Conservation (phyloP, 2,113 vertebrate species). For the Thunnus thynnus region DNA sequence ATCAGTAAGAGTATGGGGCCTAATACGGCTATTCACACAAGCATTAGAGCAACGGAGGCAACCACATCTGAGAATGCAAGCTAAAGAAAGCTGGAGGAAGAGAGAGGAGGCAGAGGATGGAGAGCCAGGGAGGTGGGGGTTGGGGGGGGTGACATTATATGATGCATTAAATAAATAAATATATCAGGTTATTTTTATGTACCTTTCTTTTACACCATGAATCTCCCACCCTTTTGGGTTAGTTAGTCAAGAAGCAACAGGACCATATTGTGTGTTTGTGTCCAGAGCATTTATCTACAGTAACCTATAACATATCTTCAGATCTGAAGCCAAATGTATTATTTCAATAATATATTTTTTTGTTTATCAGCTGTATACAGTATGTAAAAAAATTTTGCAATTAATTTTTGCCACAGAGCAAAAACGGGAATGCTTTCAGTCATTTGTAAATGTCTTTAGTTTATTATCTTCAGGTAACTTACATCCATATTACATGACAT, state of each 20-base stretch:
- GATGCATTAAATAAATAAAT: constrained; percentile 34
- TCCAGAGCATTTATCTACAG: neutral
- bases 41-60: constrained; percentile 65
- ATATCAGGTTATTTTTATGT: constrained; percentile 33
- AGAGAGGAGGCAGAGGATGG: constrained; percentile 29
- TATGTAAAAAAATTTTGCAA: neutral
- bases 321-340: neutral
- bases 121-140: neutral
- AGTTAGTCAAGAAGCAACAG: neutral
- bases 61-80: constrained; percentile 35
- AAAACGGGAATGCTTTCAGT: neutral
- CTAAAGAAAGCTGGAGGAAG: constrained; percentile 21
- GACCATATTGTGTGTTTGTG: neutral
- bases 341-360: neutral
- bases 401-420: neutral
- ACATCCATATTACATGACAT: constrained; percentile 2
- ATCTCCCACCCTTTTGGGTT: neutral
- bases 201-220: neutral
- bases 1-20: constrained; percentile 72
- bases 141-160: neutral
- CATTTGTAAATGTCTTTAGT: constrained; percentile 29
- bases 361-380: neutral
- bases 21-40: constrained; percentile 74
- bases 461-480: constrained; percentile 23
- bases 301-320: neutral